Conservation (phyloP, 2,113 vertebrate genomes). For the Malurus melanocephalus region DNA sequence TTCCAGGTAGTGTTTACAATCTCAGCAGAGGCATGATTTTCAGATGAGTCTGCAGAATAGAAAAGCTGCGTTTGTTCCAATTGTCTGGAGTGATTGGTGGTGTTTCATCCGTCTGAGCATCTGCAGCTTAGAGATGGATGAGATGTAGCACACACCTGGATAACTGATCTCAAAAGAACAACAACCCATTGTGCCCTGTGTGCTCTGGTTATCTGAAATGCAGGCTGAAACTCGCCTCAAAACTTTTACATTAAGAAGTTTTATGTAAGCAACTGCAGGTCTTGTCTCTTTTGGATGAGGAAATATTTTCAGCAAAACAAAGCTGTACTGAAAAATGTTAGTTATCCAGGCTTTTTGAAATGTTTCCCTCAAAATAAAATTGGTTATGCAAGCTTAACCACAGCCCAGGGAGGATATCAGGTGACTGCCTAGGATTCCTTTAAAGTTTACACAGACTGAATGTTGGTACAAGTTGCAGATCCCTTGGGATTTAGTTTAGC, state of each 20-base stretch:
- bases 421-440: background rate
- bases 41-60: background rate
- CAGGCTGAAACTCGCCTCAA: background rate
- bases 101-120: constrained; percentile 23
- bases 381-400: background rate
- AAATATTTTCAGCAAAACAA: background rate
- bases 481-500: background rate
- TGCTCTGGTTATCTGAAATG: background rate
- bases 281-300: background rate
- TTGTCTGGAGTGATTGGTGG: background rate
- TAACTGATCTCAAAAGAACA: constrained; percentile 5
- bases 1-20: constrained; percentile 6
- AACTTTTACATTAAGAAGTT: background rate
- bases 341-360: background rate
- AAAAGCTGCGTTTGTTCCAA: constrained; percentile 2
- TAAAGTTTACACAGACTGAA: background rate
- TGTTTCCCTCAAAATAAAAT: background rate
- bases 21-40: constrained; percentile 22
- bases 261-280: background rate
- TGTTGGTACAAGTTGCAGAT: background rate
- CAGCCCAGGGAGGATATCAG: background rate
- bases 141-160: constrained; percentile 16
- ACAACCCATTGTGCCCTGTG: background rate
- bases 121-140: constrained; percentile 13
- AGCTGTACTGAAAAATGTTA: background rate